Evolutionary conservation across 35 echinoderm and acorn worm genomes (phyloP), one percentile per base, ranked within the genome.

Genomic region (Heliocidaris tuberculata): DNA sequence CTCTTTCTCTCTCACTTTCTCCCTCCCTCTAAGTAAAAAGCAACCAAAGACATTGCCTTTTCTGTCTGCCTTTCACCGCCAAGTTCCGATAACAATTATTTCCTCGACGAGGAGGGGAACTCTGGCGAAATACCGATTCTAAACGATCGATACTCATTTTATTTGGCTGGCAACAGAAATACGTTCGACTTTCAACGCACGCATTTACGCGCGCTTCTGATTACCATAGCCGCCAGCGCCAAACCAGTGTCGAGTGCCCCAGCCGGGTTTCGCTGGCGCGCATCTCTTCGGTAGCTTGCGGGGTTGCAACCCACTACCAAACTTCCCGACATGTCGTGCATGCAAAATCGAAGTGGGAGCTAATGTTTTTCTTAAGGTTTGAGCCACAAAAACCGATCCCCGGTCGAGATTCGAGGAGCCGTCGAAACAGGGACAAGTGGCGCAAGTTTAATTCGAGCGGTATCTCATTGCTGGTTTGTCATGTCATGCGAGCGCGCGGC

Each of bases 131-230:
- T 93, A 93, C 91, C 91, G 91, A 93, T 93, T 93, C 91, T 59
- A 24, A 49, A 49, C 50, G 91, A 93, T 93, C 91, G 91, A 93
- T 93, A 93, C 49, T 93, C 91, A 93, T 93, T 93, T 93, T 93
- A 93, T 93, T 93, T 93, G 65, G 91, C 91, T 93, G 91, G 50
- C 47, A 59, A 93, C 48, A 93, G 91, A 59, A 93, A 93, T 93
- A 93, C 91, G 91, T 93, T 93, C 91, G 91, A 93, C 91, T 93
- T 93, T 93, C 91, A 93, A 93, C 50, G 91, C 47, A 93, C 91
- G 50, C 91, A 93, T 93, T 93, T 93, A 59, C 50, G 91, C 50
- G 91, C 91, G 91, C 48, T 93, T 48, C 29, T 49, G 91, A 48
- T 93, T 78, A 78, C 31, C 91, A 48, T 59, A 52, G 91, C 91